phyloP scores from a whole-genome alignment of 1,140 invertebrate species.

The Hylaeus anthracinus region DNA sequence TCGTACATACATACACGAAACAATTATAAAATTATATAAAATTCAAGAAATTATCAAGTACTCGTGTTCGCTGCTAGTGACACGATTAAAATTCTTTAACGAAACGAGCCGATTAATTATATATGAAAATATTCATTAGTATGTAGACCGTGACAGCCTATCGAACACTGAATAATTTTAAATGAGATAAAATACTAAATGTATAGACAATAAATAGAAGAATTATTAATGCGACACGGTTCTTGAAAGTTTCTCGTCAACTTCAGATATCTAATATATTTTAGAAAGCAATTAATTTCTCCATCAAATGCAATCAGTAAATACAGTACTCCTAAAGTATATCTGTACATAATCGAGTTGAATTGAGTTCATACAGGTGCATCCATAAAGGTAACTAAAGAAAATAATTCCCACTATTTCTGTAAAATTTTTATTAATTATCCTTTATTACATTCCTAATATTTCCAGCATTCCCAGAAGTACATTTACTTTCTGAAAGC shows the following conservation, averaged over 20 bases:
- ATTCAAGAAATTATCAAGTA: background rate
- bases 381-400: no score
- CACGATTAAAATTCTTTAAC: constrained; percentile 2
- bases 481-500: no score
- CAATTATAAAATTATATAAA: background rate
- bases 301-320: no score
- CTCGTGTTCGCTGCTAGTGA: background rate
- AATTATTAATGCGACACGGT: background rate
- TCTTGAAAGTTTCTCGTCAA: background rate
- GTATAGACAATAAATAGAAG: background rate
- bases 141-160: constrained; percentile 30
- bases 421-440: no score
- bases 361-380: no score
- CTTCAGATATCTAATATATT: background rate
- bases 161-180: background rate
- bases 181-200: background rate
- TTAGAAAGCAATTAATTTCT: no score
- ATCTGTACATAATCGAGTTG: no score
- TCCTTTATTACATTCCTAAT: no score
- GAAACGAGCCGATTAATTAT: background rate
- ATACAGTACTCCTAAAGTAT: no score
- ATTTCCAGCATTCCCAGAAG: no score
- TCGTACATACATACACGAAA: background rate
- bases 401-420: no score
- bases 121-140: constrained; percentile 16